These are phyloP conservation scores for Drosophila recens DNA, from an alignment of 2,888 invertebrate species.

Conservation along the genomic window DNA sequence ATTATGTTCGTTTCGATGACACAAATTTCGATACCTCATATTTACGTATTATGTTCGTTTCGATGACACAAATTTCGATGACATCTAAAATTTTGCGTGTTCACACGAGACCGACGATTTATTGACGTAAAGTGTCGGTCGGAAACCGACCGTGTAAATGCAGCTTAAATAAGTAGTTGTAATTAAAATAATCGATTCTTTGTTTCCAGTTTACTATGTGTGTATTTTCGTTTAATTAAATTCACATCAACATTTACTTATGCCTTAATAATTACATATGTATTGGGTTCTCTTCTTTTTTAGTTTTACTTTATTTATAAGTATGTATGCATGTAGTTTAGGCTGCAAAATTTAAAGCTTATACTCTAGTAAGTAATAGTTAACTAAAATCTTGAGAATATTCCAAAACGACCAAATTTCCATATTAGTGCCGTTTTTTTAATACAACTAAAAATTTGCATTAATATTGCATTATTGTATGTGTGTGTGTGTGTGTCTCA, in stretches of 20 bases:
- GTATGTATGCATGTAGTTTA: slow-evolving; percentile 29
- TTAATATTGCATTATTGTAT: slow-evolving; percentile 26
- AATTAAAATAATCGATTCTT: slow-evolving; percentile 15
- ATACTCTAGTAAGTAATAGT: slow-evolving; percentile 29
- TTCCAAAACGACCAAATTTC: slow-evolving; percentile 35
- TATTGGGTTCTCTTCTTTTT: slow-evolving; percentile 6
- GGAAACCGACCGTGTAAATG: too few relatives aligned
- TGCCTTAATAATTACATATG: slow-evolving; percentile 62
- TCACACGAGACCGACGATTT: too few relatives aligned
- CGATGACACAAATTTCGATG: too few relatives aligned
- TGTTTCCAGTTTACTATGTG: slow-evolving; percentile 50
- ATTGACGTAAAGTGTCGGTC: too few relatives aligned
- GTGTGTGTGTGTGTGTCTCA: not conserved
- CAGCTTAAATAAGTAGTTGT: slow-evolving; percentile 25
- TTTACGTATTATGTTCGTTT: too few relatives aligned
- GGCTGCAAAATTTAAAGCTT: slow-evolving; percentile 48
- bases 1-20: too few relatives aligned
- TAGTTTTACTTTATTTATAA: slow-evolving; percentile 28
- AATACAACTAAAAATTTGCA: slow-evolving; percentile 52
- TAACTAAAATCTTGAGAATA: slow-evolving; percentile 53
- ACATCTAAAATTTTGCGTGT: too few relatives aligned
- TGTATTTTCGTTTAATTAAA: slow-evolving; percentile 75
- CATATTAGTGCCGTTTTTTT: slow-evolving; percentile 32
- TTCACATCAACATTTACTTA: slow-evolving; percentile 77
- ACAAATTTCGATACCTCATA: too few relatives aligned